Evolutionary conservation across 2,888 invertebrate species (phyloP).

Genomic region (Rhogogaster chlorosoma): DNA sequence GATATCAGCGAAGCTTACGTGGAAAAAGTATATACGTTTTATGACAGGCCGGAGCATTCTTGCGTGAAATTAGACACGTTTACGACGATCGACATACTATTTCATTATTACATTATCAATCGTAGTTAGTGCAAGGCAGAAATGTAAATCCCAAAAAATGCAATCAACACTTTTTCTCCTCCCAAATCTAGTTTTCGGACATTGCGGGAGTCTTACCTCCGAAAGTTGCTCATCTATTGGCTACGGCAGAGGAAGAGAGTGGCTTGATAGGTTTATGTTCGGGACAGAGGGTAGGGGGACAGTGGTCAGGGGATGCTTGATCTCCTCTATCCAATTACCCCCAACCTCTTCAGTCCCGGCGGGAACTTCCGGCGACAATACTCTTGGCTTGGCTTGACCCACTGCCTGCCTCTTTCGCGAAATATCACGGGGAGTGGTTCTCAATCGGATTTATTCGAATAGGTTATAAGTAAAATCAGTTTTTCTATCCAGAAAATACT

Average conservation of each 20-base stretch:
- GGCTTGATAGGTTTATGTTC: slow-evolving; percentile 49
- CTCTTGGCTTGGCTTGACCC: slow-evolving; percentile 67
- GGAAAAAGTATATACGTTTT: slow-evolving; percentile 50
- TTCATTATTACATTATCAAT: not conserved
- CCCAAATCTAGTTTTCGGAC: not conserved
- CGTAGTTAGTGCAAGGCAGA: not conserved
- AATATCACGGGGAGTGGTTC: slow-evolving; percentile 69
- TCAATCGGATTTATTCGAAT: slow-evolving; percentile 57
- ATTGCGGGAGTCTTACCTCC: not conserved
- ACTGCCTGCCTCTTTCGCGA: slow-evolving; percentile 63
- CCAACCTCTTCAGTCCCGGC: slow-evolving; percentile 68
- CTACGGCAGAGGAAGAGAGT: slow-evolving; percentile 24
- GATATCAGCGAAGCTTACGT: slow-evolving; percentile 57
- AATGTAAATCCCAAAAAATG: not conserved
- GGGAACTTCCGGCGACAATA: slow-evolving; percentile 69
- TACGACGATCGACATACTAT: slow-evolving; percentile 10
- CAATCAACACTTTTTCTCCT: not conserved
- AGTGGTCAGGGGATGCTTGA: slow-evolving; percentile 61
- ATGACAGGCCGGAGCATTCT: slow-evolving; percentile 54
- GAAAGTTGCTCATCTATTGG: slow-evolving; percentile 26
- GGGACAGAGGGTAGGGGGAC: slow-evolving; percentile 48
- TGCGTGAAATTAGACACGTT: slow-evolving; percentile 57
- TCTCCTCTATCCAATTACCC: slow-evolving; percentile 75
- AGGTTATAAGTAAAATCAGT: not conserved
- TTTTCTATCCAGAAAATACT: not conserved